Evolutionary conservation across 2,888 invertebrate genomes (phyloP), one percentile per base, ranked within the genome.

Genomic region (Mylabris sibirica): DNA sequence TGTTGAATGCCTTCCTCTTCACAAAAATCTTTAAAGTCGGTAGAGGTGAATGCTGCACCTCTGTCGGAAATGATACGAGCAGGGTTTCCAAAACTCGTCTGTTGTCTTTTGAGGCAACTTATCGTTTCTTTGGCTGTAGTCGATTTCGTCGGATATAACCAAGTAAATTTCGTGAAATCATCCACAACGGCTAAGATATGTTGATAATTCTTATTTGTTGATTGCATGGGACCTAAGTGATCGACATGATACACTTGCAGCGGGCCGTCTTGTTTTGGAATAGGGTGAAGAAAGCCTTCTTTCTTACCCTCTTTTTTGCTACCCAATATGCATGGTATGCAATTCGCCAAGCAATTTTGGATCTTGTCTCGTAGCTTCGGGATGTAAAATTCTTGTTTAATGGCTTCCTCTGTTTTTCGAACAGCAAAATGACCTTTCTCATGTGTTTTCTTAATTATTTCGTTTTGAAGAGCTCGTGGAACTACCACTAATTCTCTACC

Each of bases 121-220:
- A 79, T 66, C 9, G 76, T 75, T 67, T 80, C 79, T 49, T 70
- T 70, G 0, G 76, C 62, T 1, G 67, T 71, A 0, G 77, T 80
- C 0, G 78, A 70, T 60, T 77, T 80, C 0, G 76, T 77, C 0
- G 80, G 75, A 67, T 81, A 81, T 0, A 80, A 59, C 80, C 78
- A 82, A 0, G 71, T 69, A 65, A 80, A 83, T 66, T 82, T 81
- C 0, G 79, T 73, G 63, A 81, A 35, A 11, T 35, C 11, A 35
- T 35, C 35, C 2, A 35, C 35, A 6, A 82, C 72, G 0, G 80
- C 80, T 0, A 84, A 75, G 0, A 85, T 79, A 44, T 84, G 63
- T 14, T 72, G 64, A 63, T 79, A 79, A 59, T 67, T 71, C 53
- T 79, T 78, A 22, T 71, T 71, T 0, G 77, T 79, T 1, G 72